Evolutionary conservation across 2,113 vertebrate species (phyloP), one percentile per base, ranked within the genome.

Genomic region (Nycticryphes semicollaris): DNA sequence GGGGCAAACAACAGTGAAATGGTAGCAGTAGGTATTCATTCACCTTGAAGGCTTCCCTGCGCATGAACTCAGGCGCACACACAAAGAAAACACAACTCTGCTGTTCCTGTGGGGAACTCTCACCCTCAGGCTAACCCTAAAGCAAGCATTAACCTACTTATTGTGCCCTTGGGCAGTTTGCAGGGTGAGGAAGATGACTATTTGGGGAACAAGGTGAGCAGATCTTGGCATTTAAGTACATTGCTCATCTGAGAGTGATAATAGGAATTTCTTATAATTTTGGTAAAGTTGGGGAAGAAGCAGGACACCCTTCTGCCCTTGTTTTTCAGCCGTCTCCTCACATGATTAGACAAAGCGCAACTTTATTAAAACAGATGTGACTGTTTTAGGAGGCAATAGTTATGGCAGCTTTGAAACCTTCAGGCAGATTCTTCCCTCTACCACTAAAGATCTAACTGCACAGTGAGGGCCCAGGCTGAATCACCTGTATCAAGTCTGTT

Each of bases 141-240:
- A 97, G 97, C 97, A 92, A 97, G 96, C 94, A 97, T 98, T 98
- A 98, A 97, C 97, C 97, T 98, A 97, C 93, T 98, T 97, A 97
- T 19, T 89, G 93, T 2, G 90, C 96, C 96, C 95, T 82, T 73
- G 97, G 97, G 97, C 96, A 89, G 78, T 68, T 39, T 80, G 85
- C 87, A 85, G 74, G 93, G 95, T 87, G 84, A 93, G 75, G 93
- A 97, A 96, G 87, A 74, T 50, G 68, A 23, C 45, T 94, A 27
- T 94, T 76, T 92, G 89, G 94, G 89, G 80, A 97, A 88, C 56
- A 93, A 33, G 80, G 59, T 50, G 84, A 97, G 85, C 69, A 82
- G 92, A 94, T 76, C 54, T 95, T 76, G 73, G 91, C 87, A 41
- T 57, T 95, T 76, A 85, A 77, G 66, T 81, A 43, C 63, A 89